Percentiles rank a stretch among this genome's conserved stretches.
phyloP scores from a whole-genome alignment of 2,888 invertebrate species.

The Aromia moschata region DNA sequence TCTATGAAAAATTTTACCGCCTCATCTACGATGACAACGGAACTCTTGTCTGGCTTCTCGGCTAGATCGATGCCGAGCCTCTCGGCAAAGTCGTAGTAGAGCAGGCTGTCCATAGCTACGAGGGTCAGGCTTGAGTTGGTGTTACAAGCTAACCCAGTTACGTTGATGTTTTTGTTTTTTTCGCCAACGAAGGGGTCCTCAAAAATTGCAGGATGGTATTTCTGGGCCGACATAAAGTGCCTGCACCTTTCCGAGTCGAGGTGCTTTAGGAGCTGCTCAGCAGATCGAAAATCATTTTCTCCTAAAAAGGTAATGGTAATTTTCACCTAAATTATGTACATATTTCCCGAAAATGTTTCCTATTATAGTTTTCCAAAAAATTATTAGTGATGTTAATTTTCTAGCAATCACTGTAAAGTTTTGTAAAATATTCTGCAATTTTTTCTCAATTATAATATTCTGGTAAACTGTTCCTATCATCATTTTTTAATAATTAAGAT shows the following conservation, averaged over 20 bases:
- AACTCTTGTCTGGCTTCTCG: constrained; percentile 70
- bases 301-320: no score
- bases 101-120: constrained; percentile 77
- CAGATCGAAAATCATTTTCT: constrained; percentile 55
- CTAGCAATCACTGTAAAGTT: no score
- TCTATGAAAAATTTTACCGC: constrained; percentile 65
- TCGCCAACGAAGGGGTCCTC: constrained; percentile 28
- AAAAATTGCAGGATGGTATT: constrained; percentile 60
- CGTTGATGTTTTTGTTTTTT: constrained; percentile 24
- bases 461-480: constrained; percentile 9
- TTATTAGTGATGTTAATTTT: no score
- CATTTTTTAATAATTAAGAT: constrained; percentile 4
- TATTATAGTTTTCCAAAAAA: no score
- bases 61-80: constrained; percentile 76
- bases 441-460: no score
- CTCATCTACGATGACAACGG: constrained; percentile 76
- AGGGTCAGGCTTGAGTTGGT: constrained; percentile 71
- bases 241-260: constrained; percentile 50
- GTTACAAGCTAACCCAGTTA: constrained; percentile 64
- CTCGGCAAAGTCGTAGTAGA: constrained; percentile 78
- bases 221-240: constrained; percentile 58
- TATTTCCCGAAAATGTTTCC: no score
- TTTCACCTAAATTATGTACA: no score
- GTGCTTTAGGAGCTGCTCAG: constrained; percentile 63
- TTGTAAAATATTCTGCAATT: no score